Evolutionary conservation across 2,797 vertebrate genomes (phyloP).

Genomic region (Lepilemur septentrionalis): DNA sequence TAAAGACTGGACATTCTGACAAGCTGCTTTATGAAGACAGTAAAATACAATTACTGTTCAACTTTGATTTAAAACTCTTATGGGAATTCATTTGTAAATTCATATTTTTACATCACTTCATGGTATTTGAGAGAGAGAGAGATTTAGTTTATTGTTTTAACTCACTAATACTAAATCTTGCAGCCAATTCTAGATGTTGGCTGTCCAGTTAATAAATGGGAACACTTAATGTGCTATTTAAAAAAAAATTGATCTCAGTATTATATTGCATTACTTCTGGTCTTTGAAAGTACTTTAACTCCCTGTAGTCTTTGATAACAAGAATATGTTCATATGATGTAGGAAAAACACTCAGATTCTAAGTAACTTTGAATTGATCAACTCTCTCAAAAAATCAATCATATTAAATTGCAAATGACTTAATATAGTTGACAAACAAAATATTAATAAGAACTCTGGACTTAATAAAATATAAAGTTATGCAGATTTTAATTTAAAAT

Average conservation of each 20-base stretch:
- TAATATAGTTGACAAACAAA: constrained; percentile 35
- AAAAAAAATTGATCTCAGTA: constrained; percentile 49
- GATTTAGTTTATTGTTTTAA: constrained; percentile 81
- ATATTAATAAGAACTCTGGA: constrained; percentile 17
- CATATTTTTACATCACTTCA: constrained; percentile 64
- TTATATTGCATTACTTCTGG: constrained; percentile 45
- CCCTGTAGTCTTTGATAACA: not conserved
- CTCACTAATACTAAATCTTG: constrained; percentile 74
- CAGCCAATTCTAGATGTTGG: constrained; percentile 72
- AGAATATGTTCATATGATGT: not conserved
- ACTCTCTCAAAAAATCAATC: constrained; percentile 39
- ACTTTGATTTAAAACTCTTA: constrained; percentile 75
- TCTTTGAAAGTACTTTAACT: constrained; percentile 38
- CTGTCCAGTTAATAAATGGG: constrained; percentile 75
- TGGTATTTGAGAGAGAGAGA: constrained; percentile 45
- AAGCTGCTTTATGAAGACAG: constrained; percentile 65
- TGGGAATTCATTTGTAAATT: constrained; percentile 68
- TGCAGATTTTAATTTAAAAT: constrained; percentile 52
- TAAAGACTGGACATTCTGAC: constrained; percentile 68
- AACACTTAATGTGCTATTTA: constrained; percentile 62
- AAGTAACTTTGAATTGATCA: constrained; percentile 35
- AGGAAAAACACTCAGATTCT: constrained; percentile 40
- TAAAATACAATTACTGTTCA: constrained; percentile 79
- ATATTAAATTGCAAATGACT: constrained; percentile 49
- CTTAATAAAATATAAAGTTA: constrained; percentile 44